These are phyloP conservation scores for Lasioglossum leucozonium DNA, from an alignment of 2,888 invertebrate genomes.

Conservation along the genomic window DNA sequence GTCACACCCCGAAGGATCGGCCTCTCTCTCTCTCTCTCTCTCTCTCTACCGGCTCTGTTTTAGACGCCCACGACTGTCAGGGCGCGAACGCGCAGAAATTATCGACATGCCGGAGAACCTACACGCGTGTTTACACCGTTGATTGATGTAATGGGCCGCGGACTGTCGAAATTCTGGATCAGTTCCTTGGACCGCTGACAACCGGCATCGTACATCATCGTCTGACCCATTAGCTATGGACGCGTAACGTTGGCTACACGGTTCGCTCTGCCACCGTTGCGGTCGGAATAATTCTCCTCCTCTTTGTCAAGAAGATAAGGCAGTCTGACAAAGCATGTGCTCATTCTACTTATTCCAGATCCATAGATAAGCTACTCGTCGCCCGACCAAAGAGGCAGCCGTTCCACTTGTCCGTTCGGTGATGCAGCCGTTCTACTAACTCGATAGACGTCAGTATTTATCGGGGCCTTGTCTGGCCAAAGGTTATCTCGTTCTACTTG, in stretches of 20 bases:
- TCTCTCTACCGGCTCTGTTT: background rate
- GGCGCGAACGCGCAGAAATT: constrained; percentile 28
- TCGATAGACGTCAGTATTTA: background rate
- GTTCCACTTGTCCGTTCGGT: background rate
- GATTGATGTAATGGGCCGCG: constrained; percentile 12
- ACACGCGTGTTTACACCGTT: background rate
- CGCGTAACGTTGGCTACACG: background rate
- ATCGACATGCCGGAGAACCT: constrained; percentile 21
- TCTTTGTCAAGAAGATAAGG: background rate
- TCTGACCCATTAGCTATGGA: background rate
- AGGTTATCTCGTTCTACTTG: background rate
- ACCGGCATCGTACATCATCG: background rate
- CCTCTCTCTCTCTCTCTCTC: background rate
- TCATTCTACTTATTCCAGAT: constrained; percentile 12
- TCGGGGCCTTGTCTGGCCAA: background rate
- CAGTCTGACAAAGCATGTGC: background rate
- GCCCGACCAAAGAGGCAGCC: background rate
- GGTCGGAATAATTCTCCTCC: background rate
- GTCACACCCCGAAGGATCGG: constrained; percentile 16
- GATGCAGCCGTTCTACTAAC: background rate
- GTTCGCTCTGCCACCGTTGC: background rate
- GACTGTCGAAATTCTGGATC: background rate
- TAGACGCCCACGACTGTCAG: constrained; percentile 7
- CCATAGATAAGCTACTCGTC: background rate
- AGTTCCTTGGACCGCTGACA: background rate